Percentiles rank a stretch among this genome's conserved stretches.
Conservation (phyloP, 2,888 invertebrate genomes). For the Melanchra persicariae region DNA sequence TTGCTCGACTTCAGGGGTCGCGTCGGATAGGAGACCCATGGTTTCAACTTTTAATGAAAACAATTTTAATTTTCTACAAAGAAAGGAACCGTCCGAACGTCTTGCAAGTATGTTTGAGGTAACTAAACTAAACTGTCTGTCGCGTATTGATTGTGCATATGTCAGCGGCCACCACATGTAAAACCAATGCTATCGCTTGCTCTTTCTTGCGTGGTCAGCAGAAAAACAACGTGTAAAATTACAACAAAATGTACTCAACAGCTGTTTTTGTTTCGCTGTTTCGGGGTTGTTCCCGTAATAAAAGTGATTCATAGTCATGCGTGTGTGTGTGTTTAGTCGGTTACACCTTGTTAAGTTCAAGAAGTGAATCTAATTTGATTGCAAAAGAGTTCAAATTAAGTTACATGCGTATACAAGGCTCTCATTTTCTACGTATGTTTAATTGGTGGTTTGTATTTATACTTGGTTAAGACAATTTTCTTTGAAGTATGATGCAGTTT, state of each 20-base stretch:
- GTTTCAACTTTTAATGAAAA: not conserved
- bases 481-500: too few species aligned
- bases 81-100: not conserved
- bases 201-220: conserved; percentile 37
- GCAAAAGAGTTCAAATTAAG: not conserved
- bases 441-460: too few species aligned
- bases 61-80: not conserved
- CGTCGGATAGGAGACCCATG: conserved; percentile 1
- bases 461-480: too few species aligned
- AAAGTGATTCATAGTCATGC: too few species aligned
- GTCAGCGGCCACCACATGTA: conserved; percentile 15
- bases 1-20: not conserved
- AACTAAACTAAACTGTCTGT: not conserved
- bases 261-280: too few species aligned
- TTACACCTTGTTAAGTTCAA: too few species aligned
- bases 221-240: too few species aligned
- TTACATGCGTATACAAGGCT: too few species aligned
- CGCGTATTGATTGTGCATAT: conserved; percentile 36
- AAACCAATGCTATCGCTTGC: conserved; percentile 37
- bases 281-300: too few species aligned
- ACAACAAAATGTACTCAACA: too few species aligned
- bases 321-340: too few species aligned
- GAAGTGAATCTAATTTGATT: not conserved
- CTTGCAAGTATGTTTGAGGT: not conserved
- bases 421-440: too few species aligned